Base-by-base conservation (phyloP, 2,797 vertebrate species). In the Telmatherina bonti region DNA sequence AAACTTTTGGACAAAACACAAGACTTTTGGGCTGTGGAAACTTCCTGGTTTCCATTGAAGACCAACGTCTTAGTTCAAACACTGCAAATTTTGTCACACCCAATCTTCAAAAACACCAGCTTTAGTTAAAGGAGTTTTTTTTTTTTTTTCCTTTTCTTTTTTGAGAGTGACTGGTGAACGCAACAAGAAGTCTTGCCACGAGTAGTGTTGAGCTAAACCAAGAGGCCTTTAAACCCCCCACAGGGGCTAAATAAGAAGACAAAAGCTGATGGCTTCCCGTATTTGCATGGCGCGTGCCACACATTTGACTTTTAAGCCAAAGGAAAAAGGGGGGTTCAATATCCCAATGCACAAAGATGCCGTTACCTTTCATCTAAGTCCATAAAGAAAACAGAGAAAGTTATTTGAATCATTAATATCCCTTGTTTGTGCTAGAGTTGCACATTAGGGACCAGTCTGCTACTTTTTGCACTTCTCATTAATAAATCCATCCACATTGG, bases 381-480 rank as follows among this genome's bases (percentile, higher is more conserved):
- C 13, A 29, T 10, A 22, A 47, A 29, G n/a, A 13, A 5, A 20
- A 29, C 59, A 27, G 16, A 29, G 22, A 45, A 30, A n/a, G 24
- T n/a, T 29, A 12, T 27, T 61, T 45, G 1, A 45, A 60, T 4
- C 16, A 60, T 27, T 43, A n/a, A 29, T 24, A 4, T 29, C 27
- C 4, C 13, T 38, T 36, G 35, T 33, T 47, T 62, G 7, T 7
- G 1, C 35, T 7, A 9, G 2, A 20, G 11, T 13, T 15, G 4
- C 63, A 41, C 57, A 70, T 79, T 35, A 76, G 64, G 38, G 67
- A 57, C 52, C 45, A 54, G 67, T 62, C 16, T 49, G 4, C 53
- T n/a, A 2, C n/a, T 65, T 70, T 70, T 71, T 54, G 74, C 69
- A 67, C 12, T 38, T 55, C 72, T 77, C 82, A 81, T 76, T 85